Conservation (phyloP, 2,113 vertebrate genomes). For the Myotis lucifugus region DNA sequence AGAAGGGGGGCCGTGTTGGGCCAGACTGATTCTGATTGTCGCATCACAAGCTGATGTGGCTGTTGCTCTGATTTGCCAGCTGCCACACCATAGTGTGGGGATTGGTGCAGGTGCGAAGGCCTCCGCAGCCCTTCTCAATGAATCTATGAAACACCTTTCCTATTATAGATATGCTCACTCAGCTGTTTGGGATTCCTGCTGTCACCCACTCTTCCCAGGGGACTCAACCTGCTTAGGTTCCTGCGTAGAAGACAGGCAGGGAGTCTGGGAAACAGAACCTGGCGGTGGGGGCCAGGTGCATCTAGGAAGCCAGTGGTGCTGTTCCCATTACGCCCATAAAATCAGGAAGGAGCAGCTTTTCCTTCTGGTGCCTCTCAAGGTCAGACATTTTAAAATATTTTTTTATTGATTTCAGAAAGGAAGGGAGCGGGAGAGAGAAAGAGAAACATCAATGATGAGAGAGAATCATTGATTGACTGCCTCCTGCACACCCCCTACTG, state of each 20-base stretch:
- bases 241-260: background rate
- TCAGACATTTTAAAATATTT: background rate
- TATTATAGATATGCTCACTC: background rate
- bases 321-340: background rate
- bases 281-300: background rate
- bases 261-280: background rate
- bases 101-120: background rate
- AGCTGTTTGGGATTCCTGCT: conserved; percentile 15
- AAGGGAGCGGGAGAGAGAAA: background rate
- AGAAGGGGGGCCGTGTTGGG: background rate
- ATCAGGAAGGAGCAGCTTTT: conserved; percentile 41
- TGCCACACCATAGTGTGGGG: background rate
- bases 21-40: background rate
- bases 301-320: background rate
- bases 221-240: background rate
- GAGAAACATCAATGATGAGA: no score
- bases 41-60: background rate
- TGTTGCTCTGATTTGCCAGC: background rate
- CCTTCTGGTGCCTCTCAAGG: background rate
- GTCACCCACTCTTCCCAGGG: background rate
- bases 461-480: no score
- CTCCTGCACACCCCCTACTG: no score
- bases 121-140: background rate
- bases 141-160: background rate
- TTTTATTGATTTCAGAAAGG: background rate